phyloP scores from a whole-genome alignment of 2,888 invertebrate species.

The Temnothorax rugatulus region DNA sequence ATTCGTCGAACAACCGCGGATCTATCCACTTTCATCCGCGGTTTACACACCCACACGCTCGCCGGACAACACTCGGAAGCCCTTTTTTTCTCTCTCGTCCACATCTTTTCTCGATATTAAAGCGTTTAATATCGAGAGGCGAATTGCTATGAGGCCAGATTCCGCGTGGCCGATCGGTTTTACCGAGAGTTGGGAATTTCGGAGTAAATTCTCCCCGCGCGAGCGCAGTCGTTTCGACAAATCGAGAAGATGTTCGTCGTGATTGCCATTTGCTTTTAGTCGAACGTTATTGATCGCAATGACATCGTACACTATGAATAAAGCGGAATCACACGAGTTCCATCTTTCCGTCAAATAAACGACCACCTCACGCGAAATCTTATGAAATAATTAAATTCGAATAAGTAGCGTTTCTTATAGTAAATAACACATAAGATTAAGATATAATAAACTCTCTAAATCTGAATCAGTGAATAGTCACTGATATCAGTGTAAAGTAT shows the following conservation, averaged over 20 bases:
- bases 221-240: slow-evolving; percentile 30
- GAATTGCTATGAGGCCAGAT: slow-evolving; percentile 62
- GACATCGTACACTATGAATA: slow-evolving; percentile 11
- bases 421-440: not conserved
- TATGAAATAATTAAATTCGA: not conserved
- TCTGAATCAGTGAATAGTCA: no score
- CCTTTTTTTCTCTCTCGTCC: slow-evolving; percentile 14
- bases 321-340: slow-evolving; percentile 11
- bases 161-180: slow-evolving; percentile 37
- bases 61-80: slow-evolving; percentile 13
- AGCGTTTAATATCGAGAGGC: slow-evolving; percentile 69
- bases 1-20: slow-evolving; percentile 73
- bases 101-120: slow-evolving; percentile 69
- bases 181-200: slow-evolving; percentile 41
- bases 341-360: not conserved
- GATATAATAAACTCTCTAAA: no score
- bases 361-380: not conserved
- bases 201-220: slow-evolving; percentile 30
- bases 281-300: slow-evolving; percentile 18
- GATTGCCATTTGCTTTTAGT: slow-evolving; percentile 29
- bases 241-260: slow-evolving; percentile 37
- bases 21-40: slow-evolving; percentile 75
- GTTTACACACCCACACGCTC: slow-evolving; percentile 65
- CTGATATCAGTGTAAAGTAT: no score
- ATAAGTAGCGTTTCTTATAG: not conserved